Base-by-base conservation (phyloP, 2,113 vertebrate genomes). In the Etia nguti region DNA sequence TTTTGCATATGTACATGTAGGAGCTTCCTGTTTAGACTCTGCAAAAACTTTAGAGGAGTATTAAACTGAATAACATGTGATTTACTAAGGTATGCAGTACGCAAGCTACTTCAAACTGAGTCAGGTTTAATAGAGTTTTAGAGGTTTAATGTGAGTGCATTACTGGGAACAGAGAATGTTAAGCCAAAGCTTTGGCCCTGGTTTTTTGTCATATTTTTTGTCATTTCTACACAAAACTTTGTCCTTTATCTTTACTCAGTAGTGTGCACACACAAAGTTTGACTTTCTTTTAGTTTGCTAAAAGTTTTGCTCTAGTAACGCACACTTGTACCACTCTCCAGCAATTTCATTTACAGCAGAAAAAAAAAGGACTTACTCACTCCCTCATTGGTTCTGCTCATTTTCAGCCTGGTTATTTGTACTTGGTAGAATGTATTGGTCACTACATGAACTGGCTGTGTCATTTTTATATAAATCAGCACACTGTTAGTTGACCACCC, bases 161-260 rank as follows among this genome's bases (percentile, higher is more conserved):
- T 48, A 75, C 15, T 48, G 8, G 68, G 38, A 73, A 73, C 13
- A 18, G 22, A 43, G 38, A 41, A 41, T 38, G 12, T 46, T 73
- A 62, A 62, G 41, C 38, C 41, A 26, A 46, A 73, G 8, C 3
- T 48, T 73, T 46, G 38, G 10, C 59, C 31, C 31, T 36, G 18
- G 4, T 36, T 36, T 36, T n/a, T 62, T 20, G 59, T 36, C 59
- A 62, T 62, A 34, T 12, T 18, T 46, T 73, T 73, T 16, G 22
- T 75, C 22, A 26, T 75, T 75, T 75, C 68, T 75, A 48, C 68
- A 46, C 68, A 29, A 11, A 70, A 43, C n/a, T 46, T n/a, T 70
- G 38, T 70, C 65, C 65, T 43, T 26, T 18, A 18, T 46, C 68
- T 73, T 73, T 73, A 26, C 41, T 73, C 68, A 73, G 41, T 8